Percentiles rank a stretch among this genome's conserved stretches.
phyloP scores from a whole-genome alignment of 2,113 vertebrate species.

The Lipotes vexillifer region DNA sequence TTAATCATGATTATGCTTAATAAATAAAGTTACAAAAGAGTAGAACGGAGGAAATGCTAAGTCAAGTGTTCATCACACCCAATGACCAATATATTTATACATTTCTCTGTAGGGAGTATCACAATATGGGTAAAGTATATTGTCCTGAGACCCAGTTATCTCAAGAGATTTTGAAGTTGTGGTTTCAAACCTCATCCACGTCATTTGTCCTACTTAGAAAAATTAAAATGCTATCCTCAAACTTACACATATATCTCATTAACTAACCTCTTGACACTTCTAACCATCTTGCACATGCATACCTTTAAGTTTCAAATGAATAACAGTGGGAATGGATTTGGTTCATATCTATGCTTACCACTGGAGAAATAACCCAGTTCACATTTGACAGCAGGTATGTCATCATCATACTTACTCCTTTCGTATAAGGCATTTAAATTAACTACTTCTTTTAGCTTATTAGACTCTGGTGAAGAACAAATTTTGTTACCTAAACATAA shows the following conservation, averaged over 20 bases:
- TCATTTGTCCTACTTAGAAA: neutral
- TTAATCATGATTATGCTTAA: neutral
- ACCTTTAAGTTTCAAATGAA: neutral
- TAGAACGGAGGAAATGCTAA: neutral
- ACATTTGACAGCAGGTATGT: neutral
- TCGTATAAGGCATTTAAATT: neutral
- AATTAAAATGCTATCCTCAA: neutral
- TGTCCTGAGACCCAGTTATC: neutral
- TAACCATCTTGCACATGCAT: neutral
- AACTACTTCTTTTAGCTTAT: neutral
- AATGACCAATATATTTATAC: neutral
- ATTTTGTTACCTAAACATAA: neutral
- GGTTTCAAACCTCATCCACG: neutral
- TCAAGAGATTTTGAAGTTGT: neutral
- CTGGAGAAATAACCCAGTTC: neutral
- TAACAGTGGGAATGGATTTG: neutral
- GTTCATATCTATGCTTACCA: neutral
- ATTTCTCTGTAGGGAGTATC: neutral
- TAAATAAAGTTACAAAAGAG: neutral
- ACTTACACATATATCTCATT: neutral
- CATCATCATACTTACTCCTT: neutral
- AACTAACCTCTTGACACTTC: neutral
- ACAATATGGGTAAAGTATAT: neutral
- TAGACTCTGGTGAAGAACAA: neutral
- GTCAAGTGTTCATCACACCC: neutral